Evolutionary conservation across 2,888 invertebrate genomes (phyloP), one percentile per base, ranked within the genome.

Genomic region (Euclidia mi): DNA sequence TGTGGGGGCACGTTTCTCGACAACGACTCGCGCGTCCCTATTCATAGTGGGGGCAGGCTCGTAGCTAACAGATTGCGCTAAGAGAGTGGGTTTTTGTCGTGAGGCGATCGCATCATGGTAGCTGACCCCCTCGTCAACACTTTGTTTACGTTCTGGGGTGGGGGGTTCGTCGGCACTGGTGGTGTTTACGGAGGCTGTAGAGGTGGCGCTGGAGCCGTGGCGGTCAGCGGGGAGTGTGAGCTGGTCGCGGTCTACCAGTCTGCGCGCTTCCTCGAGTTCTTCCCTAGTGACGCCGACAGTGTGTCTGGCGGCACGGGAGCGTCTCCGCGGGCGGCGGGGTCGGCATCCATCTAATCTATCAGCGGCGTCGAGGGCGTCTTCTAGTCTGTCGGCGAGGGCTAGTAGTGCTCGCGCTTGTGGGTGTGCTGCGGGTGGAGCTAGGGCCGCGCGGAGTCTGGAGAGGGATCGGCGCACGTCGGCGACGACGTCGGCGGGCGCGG

Each of bases 271-370:
- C 1, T 96, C 97, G 18, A 98, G 88, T 79, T 98, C 98, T 82
- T 97, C 97, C 38, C 96, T 95, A 32, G 97, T 97, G 12, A 98
- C 98, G 41, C 97, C 98, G 15, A 98, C 97, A 0, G 98, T 98
- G 85, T 98, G 97, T 0, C 98, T 91, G 41, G 95, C 95, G 60
- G 96, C 95, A 25, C 97, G 95, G 64, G 95, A 95, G 51, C 96
- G 95, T 59, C 96, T 95, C 18, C 96, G 92, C 1, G 94, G 86
- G 4, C 86, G 87, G 49, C 93, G 85, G 6, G 32, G 49, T 55
- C 84, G 85, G 77, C 89, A 89, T 59, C 90, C 90, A 69, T 93
- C 91, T 20, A 91, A 84, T 0, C 90, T 71, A 78, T 90, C 88
- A 62, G 91, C 85, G 45, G 89, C 89, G 60, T 87, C 87, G 20